Conservation (phyloP, 92 coral and sea anemone species). For the Heteractis magnifica region DNA sequence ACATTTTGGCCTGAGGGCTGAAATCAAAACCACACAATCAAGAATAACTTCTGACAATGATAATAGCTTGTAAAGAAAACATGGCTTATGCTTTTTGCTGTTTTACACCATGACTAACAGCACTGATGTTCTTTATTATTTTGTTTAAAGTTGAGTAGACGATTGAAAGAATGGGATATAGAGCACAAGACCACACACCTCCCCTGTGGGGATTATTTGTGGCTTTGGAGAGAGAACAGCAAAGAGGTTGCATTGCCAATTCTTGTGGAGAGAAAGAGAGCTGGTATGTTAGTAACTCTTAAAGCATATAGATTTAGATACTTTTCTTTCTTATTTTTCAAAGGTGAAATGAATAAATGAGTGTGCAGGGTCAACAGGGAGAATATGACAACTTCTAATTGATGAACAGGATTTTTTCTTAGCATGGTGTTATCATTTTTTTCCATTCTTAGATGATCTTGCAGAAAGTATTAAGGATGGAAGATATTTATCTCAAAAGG, state of each 20-base stretch:
- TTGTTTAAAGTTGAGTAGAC: constrained; percentile 46
- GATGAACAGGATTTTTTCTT: too few species aligned
- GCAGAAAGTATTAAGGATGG: constrained; percentile 70
- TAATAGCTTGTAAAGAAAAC: too few species aligned
- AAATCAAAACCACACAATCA: too few species aligned
- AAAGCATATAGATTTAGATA: too few species aligned
- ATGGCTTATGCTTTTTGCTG: too few species aligned
- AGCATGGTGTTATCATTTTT: neutral
- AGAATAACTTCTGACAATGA: too few species aligned
- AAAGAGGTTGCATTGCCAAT: constrained; percentile 53
- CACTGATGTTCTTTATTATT: neutral
- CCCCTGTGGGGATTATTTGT: constrained; percentile 69
- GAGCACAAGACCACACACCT: constrained; percentile 55
- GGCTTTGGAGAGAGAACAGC: constrained; percentile 56
- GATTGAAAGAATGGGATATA: constrained; percentile 58
- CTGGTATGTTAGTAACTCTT: constrained; percentile 29
- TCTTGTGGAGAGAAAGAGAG: constrained; percentile 66
- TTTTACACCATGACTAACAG: too few species aligned
- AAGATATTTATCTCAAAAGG: constrained; percentile 44
- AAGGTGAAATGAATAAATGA: neutral
- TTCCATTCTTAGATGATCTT: constrained; percentile 40
- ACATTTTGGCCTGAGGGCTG: too few species aligned
- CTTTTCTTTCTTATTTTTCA: neutral
- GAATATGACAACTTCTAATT: neutral
- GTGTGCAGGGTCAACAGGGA: neutral